phyloP scores from a whole-genome alignment of 2,797 vertebrate genomes.

The Salarias fasciatus region DNA sequence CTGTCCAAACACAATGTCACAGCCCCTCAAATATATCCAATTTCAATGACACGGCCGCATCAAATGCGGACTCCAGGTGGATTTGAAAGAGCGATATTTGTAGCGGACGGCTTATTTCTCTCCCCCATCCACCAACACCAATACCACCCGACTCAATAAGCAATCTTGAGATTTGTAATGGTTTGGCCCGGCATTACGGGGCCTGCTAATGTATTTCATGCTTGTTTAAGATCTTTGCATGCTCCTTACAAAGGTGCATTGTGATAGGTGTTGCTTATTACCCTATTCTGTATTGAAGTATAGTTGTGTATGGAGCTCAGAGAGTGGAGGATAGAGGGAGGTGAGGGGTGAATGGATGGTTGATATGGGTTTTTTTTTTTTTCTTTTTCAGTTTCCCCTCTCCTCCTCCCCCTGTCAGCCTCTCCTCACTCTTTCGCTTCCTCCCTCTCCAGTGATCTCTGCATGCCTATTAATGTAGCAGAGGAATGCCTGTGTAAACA shows the following conservation, averaged over 20 bases:
- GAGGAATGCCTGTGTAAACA: slow-evolving; percentile 98
- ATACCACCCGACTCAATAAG: slow-evolving; percentile 60
- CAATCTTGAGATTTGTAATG: slow-evolving; percentile 80
- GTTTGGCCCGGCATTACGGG: slow-evolving; percentile 62
- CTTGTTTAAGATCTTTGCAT: slow-evolving; percentile 82
- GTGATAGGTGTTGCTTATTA: slow-evolving; percentile 79
- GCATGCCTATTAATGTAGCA: slow-evolving; percentile 89
- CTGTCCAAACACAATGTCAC: slow-evolving; percentile 77
- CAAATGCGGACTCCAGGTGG: slow-evolving; percentile 63
- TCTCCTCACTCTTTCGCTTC: slow-evolving; percentile 54
- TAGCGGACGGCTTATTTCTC: slow-evolving; percentile 59
- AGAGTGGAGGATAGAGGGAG: slow-evolving; percentile 37
- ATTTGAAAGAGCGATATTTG: slow-evolving; percentile 69
- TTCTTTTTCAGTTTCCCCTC: slow-evolving; percentile 12
- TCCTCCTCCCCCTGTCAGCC: slow-evolving; percentile 57
- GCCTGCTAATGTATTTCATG: slow-evolving; percentile 80
- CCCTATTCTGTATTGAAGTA: slow-evolving; percentile 52
- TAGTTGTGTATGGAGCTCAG: slow-evolving; percentile 11
- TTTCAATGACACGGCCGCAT: slow-evolving; percentile 68
- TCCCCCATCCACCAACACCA: neutral
- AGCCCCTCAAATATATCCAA: slow-evolving; percentile 64
- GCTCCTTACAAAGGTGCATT: slow-evolving; percentile 79
- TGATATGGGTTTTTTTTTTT: slow-evolving; percentile 51
- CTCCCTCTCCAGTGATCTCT: slow-evolving; percentile 72
- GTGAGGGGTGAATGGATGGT: slow-evolving; percentile 50